Conservation (phyloP, 2,888 invertebrate species). For the Myopa tessellatipennis region DNA sequence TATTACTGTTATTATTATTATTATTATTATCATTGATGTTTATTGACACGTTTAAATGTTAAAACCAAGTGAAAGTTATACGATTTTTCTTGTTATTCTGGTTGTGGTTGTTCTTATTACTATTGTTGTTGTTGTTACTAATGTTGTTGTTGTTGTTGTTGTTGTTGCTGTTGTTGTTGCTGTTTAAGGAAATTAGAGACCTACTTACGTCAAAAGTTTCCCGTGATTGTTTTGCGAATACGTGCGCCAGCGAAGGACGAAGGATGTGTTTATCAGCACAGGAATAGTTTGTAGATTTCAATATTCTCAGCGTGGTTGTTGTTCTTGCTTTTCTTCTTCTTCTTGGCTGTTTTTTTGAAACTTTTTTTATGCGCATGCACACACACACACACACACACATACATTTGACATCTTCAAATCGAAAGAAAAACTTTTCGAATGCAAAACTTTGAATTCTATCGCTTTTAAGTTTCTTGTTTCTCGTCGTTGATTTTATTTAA, state of each 20-base stretch:
- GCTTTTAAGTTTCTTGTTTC: neutral
- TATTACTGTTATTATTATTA: neutral
- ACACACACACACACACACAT: neutral
- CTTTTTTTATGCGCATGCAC: slow-evolving; percentile 11
- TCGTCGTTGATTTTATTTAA: slow-evolving; percentile 17
- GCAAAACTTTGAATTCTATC: no score
- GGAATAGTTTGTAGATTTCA: slow-evolving; percentile 10
- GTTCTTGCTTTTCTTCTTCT: neutral
- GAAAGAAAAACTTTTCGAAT: slow-evolving; percentile 10
- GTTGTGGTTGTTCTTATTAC: slow-evolving; percentile 22
- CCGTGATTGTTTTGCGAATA: slow-evolving; percentile 13
- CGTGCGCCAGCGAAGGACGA: slow-evolving; percentile 18
- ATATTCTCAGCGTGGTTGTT: slow-evolving; percentile 3
- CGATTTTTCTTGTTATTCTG: slow-evolving; percentile 8
- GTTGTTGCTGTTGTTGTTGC: slow-evolving; percentile 24
- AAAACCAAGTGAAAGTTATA: slow-evolving; percentile 33
- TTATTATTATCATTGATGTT: neutral
- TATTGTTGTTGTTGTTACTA: slow-evolving; percentile 29
- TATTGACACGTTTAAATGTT: slow-evolving; percentile 31
- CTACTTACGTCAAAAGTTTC: slow-evolving; percentile 34
- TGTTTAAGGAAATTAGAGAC: slow-evolving; percentile 38
- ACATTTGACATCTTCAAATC: slow-evolving; percentile 21
- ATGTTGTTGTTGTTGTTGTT: slow-evolving; percentile 32
- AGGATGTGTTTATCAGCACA: slow-evolving; percentile 20
- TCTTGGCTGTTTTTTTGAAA: neutral